Percentiles rank a stretch among this genome's conserved stretches.
phyloP scores from a whole-genome alignment of 2,113 vertebrate genomes.

The Oncorhynchus gorbuscha region DNA sequence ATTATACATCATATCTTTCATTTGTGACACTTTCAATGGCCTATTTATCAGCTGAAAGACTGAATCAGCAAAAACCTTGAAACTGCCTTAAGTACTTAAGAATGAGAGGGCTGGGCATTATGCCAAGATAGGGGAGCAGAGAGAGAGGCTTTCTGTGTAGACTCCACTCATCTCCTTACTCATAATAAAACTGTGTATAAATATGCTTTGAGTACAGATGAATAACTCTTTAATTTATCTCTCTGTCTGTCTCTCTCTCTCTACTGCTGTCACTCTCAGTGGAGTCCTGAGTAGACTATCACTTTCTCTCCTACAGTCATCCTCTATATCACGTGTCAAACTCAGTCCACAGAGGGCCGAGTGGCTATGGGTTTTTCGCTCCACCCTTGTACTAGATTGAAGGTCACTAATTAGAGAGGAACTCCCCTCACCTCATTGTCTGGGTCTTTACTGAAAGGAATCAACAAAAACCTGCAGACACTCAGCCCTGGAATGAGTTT shows the following conservation, averaged over 20 bases:
- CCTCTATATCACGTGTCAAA: too few relatives aligned
- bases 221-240: constrained; percentile 20
- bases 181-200: constrained; percentile 60
- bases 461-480: too few relatives aligned
- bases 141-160: constrained; percentile 30
- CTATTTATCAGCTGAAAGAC: constrained; percentile 63
- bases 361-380: too few relatives aligned
- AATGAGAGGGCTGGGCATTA: constrained; percentile 40
- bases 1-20: constrained; percentile 53
- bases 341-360: too few relatives aligned
- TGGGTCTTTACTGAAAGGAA: too few relatives aligned
- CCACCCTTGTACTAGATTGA: too few relatives aligned
- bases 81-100: constrained; percentile 42
- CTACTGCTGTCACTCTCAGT: constrained; percentile 51
- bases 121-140: constrained; percentile 21
- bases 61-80: constrained; percentile 59
- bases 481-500: too few relatives aligned
- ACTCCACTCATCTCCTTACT: constrained; percentile 36
- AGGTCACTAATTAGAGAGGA: constrained; percentile 30
- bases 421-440: too few relatives aligned
- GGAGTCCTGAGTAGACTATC: constrained; percentile 47
- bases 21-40: constrained; percentile 40
- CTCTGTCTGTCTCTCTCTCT: constrained; percentile 32
- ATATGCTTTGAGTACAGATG: constrained; percentile 56
- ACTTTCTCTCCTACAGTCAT: constrained; percentile 14